Evolutionary conservation across 1,140 invertebrate species (phyloP), one percentile per base, ranked within the genome.

Genomic region (Drosophila pseudoobscura): DNA sequence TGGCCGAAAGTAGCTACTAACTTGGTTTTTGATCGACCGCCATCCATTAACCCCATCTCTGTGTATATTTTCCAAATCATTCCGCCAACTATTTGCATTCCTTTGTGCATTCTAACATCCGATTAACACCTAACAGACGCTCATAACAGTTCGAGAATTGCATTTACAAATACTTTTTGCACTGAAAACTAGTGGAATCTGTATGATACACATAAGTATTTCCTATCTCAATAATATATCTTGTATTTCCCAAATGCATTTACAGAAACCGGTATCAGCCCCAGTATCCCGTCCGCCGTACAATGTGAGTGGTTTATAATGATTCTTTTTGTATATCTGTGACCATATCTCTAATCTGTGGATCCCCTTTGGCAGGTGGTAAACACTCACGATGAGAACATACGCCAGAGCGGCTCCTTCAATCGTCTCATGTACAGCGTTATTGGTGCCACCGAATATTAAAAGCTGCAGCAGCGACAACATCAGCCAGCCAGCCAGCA

Each of bases 341-440:
- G 45, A 29, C 8, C 20, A n/a, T 51, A 46, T 46, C 11, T 51
- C 43, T 7, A 8, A 22, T 6, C 26, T 39, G 0, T 43, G n/a
- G 17, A 26, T 24, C 7, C 20, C 50, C 3, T 35, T 68, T 15
- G 11, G 49, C 62, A 91, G 91, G 91, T 88, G 89, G 90, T 91
- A 90, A 91, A 91, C 71, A 75, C 88, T 57, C 76, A 94, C 55
- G 94, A 94, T 84, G 96, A 97, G 83, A 94, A 94, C 78, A 98
- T 98, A 89, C 96, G 97, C 80, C 97, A 98, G 91, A 97, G 96
- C 91, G 95, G 96, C 91, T 96, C 96, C 65, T 98, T 98, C 94
- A 97, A 96, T 92, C 95, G 96, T 89, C 94, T 98, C 82, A 98
- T 98, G 97, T 95, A 96, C 93, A 95, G 96, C 92, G 96, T 97